Base-by-base conservation (phyloP, 1,140 invertebrate genomes). In the Elymnias hypermnestra region DNA sequence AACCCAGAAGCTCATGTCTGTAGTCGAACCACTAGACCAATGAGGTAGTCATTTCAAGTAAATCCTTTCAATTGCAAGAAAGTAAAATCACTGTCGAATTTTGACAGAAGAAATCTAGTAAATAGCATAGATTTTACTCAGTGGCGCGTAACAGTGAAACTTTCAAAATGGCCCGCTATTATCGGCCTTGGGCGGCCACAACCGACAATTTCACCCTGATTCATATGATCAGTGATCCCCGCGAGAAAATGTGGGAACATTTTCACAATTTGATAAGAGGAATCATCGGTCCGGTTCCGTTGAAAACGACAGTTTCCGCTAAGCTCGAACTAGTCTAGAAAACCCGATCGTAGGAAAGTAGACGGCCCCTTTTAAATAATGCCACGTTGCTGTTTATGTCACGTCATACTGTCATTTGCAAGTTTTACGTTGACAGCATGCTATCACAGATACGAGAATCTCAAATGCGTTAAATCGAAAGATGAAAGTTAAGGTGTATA, bases 251-350 rank as follows among this genome's bases (percentile, higher is more conserved):
- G 75, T 76, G 74, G 70, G 26, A 77, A 83, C 64, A 76, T 76
- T 79, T 81, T 79, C 79, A 78, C 73, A 74, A 83, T 83, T 83
- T 81, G 75, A 83, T 81, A 73, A 76, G 72, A 58, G 53, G 73
- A 75, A 79, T 78, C 79, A 72, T 79, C 67, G 67, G 72, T 63
- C 71, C 57, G 64, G 64, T 72, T 72, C 37, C 61, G 44, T 73
- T 64, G 81, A 84, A 82, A 84, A 70, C 71, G 81, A 84, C 75
- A 82, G 75, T 83, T 71, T 77, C 71, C 72, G 66, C 49, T 71
- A 57, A 72, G 60, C 72, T 67, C 62, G 65, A 61, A 53, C 53
- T 53, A 33, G 59, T 63, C 46, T 66, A 75, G 77, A 81, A 81
- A 83, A 79, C 75, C 70, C 58, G 68, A 75, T 68, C 67, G 66